A percentile compares a stretch with the other conserved stretches of the same genome.
Evolutionary conservation across 2,888 invertebrate genomes (phyloP).

Genomic region (Leucoma salicis): DNA sequence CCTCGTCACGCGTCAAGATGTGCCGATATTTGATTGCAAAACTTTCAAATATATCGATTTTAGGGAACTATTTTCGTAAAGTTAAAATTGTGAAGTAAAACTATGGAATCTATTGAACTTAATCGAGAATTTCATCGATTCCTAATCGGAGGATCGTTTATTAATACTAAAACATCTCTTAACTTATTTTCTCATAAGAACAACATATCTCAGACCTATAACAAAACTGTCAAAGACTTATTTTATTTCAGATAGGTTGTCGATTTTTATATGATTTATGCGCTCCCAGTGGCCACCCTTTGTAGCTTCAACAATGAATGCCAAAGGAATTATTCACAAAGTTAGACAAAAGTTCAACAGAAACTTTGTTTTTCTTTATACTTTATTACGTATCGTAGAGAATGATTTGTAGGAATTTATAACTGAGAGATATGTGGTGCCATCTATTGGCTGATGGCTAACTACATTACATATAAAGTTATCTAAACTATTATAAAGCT

Average conservation of each 20-base stretch:
- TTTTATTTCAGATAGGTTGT: constrained; percentile 22
- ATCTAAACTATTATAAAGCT: too few species aligned
- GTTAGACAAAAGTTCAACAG: constrained; percentile 19
- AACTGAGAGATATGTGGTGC: neutral
- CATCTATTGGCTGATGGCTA: too few species aligned
- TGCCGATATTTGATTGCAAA: constrained; percentile 5
- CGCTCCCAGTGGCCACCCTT: constrained; percentile 24
- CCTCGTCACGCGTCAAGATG: constrained; percentile 4
- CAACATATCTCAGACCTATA: constrained; percentile 1
- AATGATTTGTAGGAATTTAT: constrained; percentile 8
- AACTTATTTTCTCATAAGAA: too few species aligned
- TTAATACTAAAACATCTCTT: too few species aligned
- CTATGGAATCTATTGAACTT: too few species aligned
- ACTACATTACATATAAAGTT: too few species aligned
- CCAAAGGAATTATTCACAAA: constrained; percentile 15
- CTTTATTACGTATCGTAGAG: constrained; percentile 9
- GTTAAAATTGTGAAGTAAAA: too few species aligned
- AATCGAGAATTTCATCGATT: too few species aligned
- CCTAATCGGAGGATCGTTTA: too few species aligned
- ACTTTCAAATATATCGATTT: constrained; percentile 8
- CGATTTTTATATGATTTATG: constrained; percentile 38
- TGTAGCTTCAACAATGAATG: constrained; percentile 24
- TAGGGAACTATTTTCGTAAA: neutral
- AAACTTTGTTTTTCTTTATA: constrained; percentile 11
- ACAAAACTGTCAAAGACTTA: constrained; percentile 1